These are phyloP conservation scores for Diadema setosum DNA, from an alignment of 35 echinoderm and acorn worm genomes.

Conservation along the genomic window DNA sequence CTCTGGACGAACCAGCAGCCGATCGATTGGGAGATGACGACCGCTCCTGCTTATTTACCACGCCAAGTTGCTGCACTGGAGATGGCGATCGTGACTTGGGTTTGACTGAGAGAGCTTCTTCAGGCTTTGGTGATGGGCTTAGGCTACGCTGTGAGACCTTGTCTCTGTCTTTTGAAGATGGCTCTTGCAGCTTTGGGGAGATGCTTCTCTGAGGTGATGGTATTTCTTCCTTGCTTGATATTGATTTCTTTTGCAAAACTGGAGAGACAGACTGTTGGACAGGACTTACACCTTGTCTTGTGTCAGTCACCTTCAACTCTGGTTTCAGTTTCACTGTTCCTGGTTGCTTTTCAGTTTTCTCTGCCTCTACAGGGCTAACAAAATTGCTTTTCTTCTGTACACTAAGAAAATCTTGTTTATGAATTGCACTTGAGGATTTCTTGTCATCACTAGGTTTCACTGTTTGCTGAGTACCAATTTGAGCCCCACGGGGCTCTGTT, in stretches of 20 bases:
- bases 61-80: background rate
- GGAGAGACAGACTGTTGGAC: background rate
- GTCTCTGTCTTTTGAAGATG: background rate
- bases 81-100: background rate
- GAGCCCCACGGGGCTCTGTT: background rate
- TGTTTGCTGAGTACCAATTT: background rate
- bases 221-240: background rate
- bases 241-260: background rate
- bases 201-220: background rate
- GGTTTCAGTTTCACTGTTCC: background rate
- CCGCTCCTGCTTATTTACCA: background rate
- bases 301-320: background rate
- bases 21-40: background rate
- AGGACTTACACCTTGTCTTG: background rate
- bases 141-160: background rate
- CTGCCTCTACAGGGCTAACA: background rate
- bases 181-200: background rate
- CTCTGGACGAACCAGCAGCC: background rate
- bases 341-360: slow-evolving; percentile 10
- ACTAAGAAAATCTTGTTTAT: background rate
- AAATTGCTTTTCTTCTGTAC: background rate
- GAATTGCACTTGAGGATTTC: slow-evolving; percentile 1
- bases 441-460: background rate
- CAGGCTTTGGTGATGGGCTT: background rate
- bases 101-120: background rate